phyloP scores from a whole-genome alignment of 1,140 invertebrate genomes.

The Melanaphis sacchari region DNA sequence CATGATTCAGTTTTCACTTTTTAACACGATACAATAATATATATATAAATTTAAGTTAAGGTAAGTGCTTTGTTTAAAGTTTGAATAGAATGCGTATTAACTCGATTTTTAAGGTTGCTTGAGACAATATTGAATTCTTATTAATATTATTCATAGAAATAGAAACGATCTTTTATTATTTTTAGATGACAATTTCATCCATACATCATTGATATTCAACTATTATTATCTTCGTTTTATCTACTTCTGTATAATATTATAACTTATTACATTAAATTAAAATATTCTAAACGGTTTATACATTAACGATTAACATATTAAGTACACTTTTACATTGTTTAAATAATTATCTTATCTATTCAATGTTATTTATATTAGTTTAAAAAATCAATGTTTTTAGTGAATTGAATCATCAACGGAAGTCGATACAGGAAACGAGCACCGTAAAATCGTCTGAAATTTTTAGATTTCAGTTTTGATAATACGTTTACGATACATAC shows the following conservation, averaged over 20 bases:
- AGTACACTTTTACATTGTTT: background rate
- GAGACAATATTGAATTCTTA: background rate
- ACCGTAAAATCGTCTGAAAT: background rate
- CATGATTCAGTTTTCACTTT: background rate
- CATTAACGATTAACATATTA: background rate
- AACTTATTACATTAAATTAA: background rate
- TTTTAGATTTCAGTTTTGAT: background rate
- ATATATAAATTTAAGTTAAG: background rate
- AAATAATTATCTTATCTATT: background rate
- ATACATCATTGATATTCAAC: background rate
- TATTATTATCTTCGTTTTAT: background rate
- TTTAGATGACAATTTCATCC: background rate
- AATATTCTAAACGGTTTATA: background rate
- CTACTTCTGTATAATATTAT: background rate
- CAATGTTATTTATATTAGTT: background rate
- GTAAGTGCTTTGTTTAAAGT: no score
- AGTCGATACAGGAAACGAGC: background rate
- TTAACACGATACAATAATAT: background rate
- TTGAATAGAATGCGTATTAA: no score
- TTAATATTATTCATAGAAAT: background rate
- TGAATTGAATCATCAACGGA: slow-evolving; percentile 1
- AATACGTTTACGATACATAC: background rate
- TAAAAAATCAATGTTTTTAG: background rate
- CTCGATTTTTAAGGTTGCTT: background rate
- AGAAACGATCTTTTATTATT: background rate